Evolutionary conservation across 2,797 vertebrate genomes (phyloP), one percentile per base, ranked within the genome.

Genomic region (Vireo griseus): DNA sequence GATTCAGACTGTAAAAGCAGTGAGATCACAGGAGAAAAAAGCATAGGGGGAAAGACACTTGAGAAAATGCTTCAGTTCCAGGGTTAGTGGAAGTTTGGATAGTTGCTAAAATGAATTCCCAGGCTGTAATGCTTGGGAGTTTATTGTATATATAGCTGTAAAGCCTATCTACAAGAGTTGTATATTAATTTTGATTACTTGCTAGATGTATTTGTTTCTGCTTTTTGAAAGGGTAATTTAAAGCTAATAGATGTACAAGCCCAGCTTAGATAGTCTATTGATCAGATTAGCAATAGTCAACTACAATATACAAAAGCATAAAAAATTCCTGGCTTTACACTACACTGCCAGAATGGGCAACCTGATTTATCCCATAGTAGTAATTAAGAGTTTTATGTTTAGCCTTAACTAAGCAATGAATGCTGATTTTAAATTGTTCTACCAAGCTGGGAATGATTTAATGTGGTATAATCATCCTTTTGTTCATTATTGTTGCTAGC

Each of bases 391-490:
- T 65, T 89, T 86, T 85, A 57, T 91, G 79, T 90, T 94, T 86
- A 87, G 62, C 71, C 55, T 88, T 86, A 88, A 73, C 63, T 94
- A 76, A 95, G 88, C 88, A 85, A 35, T 93, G 77, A 94, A 73
- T 78, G 61, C 85, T 95, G 90, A 95, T 94, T 58, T 94, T 40
- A 95, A 96, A 92, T 81, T 63, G 78, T 94, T 95, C 97, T 80
- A 35, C 65, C 62, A 94, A 82, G 66, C 95, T 96, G 67, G 59
- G 58, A 88, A 67, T 86, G 45, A 94, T 88, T 95, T 90, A 67
- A 84, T 92, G 67, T 26, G 69, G 71, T 91, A 73, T 72, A 92
- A 93, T 90, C 52, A 73, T 95, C 75, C 75, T 93, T 93, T 86
- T 91, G 72, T 94, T 96, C 40, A 20, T 93, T 77, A 40, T 68